These are phyloP conservation scores for Drosophila niveifrons DNA, from an alignment of 2,888 invertebrate genomes.

Conservation along the genomic window DNA sequence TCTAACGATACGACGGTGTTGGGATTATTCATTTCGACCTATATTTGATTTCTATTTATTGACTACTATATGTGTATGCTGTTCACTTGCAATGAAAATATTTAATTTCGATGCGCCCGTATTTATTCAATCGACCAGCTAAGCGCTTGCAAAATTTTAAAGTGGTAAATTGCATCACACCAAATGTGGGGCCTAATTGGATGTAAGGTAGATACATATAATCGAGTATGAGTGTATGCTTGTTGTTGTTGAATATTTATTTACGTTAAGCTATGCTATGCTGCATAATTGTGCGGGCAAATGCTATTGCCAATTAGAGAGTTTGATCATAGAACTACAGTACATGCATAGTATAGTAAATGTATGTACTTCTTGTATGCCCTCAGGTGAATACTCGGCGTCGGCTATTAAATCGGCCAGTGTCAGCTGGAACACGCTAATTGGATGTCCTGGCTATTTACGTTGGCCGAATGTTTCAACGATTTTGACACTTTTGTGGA, in stretches of 20 bases:
- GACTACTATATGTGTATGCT: conserved; percentile 23
- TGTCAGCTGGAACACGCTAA: conserved; percentile 75
- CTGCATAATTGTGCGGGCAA: conserved; percentile 5
- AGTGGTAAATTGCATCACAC: conserved; percentile 28
- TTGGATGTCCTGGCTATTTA: conserved; percentile 70
- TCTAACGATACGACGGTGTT: not conserved
- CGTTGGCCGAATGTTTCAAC: conserved; percentile 67
- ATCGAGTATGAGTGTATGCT: not conserved
- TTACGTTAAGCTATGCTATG: not conserved
- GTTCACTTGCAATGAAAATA: conserved; percentile 59
- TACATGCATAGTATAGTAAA: not conserved
- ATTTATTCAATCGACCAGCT: conserved; percentile 57
- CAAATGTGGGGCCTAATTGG: conserved; percentile 41
- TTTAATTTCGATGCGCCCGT: conserved; percentile 69
- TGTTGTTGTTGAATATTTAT: conserved; percentile 5
- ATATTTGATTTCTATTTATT: conserved; percentile 29
- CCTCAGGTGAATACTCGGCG: conserved; percentile 85
- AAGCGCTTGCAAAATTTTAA: conserved; percentile 17
- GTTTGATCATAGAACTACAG: conserved; percentile 20
- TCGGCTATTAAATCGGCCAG: conserved; percentile 84
- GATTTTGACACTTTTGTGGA: conserved; percentile 75
- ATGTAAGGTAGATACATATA: conserved; percentile 10
- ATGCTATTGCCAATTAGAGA: conserved; percentile 27
- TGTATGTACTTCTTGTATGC: conserved; percentile 7
- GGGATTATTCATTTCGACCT: conserved; percentile 32